Evolutionary conservation across 2,888 invertebrate species (phyloP), one percentile per base, ranked within the genome.

Genomic region (Agrochola lota): DNA sequence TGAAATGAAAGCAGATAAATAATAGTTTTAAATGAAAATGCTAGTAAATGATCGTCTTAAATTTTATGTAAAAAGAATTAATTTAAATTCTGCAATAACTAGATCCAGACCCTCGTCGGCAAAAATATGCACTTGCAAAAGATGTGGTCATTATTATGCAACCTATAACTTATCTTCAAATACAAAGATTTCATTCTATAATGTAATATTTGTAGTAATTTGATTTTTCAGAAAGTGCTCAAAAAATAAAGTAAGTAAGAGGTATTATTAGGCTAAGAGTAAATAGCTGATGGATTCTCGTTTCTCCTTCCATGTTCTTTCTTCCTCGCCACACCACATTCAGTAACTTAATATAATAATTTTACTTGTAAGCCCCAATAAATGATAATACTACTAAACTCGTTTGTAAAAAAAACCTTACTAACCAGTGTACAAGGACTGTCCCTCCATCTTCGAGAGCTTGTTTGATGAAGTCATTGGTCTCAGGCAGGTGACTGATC

Each of bases 381-480:
- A 57, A 30, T 30, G 8, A 15, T 12, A 68, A 59, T 30, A 60
- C 9, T 43, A 5, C n/a, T n/a, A 7, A 62, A 12, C 59, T 7
- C 6, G 17, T 59, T 59, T 59, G 26, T 11, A 17, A 64, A 40
- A 40, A 40, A 43, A 17, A 17, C 23, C 46, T 26, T 57, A 84
- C 87, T 88, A 71, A 98, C 98, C 99, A 99, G 92, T 99, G 99
- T 2, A 99, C 98, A 23, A 99, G 96, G 11, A 99, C 97, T 77
- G 97, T 97, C 63, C 98, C 98, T 57, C 97, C 97, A 43, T 74
- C 83, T 5, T 93, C 92, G 9, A 97, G 96, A 2, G 98, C 98
- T 80, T 97, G 94, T 84, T 97, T 97, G 79, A 99, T 99, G 90
- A 98, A 99, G 8, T 97, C 95, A 90, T 98, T 97, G 74, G 98